These are phyloP conservation scores for Entomyzon cyanotis DNA, from an alignment of 2,113 vertebrate genomes.

Conservation along the genomic window DNA sequence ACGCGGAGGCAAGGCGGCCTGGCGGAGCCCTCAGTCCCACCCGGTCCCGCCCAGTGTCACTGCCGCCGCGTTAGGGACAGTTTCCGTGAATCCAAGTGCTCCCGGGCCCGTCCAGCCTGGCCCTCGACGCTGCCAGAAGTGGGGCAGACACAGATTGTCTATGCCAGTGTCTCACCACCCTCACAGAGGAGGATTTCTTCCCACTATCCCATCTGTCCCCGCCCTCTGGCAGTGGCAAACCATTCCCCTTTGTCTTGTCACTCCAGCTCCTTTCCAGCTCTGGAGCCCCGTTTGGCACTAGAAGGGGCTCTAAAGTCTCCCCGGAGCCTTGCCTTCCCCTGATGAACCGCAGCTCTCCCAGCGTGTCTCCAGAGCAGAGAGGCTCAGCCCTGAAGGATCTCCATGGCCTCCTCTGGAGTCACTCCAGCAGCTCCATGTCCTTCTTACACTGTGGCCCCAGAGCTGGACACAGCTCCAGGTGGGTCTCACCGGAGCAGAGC, in stretches of 20 bases:
- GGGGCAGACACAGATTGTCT: not conserved
- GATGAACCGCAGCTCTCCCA: not conserved
- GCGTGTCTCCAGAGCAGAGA: not conserved
- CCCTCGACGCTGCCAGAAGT: accelerated
- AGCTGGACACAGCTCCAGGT: not conserved
- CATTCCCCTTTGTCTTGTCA: too few species aligned
- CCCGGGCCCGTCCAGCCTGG: accelerated
- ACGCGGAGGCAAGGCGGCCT: accelerated
- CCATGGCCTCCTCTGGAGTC: not conserved
- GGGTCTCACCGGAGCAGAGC: not conserved
- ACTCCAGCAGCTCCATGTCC: too few species aligned
- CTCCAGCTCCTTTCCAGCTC: not conserved
- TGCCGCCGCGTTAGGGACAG: accelerated
- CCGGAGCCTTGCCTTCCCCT: too few species aligned
- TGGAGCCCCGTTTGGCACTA: not conserved
- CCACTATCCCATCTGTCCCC: accelerated
- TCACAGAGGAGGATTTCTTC: not conserved
- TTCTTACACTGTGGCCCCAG: accelerated
- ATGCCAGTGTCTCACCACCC: not conserved
- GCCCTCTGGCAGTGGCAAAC: not conserved
- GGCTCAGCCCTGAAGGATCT: not conserved
- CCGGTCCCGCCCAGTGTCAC: not conserved
- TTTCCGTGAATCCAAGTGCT: accelerated
- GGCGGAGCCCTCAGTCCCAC: accelerated
- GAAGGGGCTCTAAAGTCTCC: not conserved